A percentile compares a stretch with the other conserved stretches of the same genome.
These are phyloP conservation scores for Meganola albula DNA, from an alignment of 2,888 invertebrate species.

Conservation along the genomic window DNA sequence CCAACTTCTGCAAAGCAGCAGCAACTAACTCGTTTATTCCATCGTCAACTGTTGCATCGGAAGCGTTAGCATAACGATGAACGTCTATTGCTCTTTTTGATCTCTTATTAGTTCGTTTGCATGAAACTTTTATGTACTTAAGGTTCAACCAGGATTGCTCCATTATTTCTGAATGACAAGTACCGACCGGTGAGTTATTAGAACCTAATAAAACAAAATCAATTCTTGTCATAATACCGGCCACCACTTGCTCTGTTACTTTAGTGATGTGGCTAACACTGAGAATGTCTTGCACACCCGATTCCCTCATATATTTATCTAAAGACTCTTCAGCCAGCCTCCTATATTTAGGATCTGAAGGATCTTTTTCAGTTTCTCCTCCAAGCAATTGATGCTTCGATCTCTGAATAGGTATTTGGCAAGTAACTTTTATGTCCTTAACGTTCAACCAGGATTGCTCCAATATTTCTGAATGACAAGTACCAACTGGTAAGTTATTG, in stretches of 20 bases:
- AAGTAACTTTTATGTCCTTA: constrained; percentile 27
- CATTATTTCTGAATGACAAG: constrained; percentile 22
- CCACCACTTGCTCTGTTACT: constrained; percentile 27
- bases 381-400: constrained; percentile 8
- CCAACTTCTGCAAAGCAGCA: constrained; percentile 53
- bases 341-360: constrained; percentile 19
- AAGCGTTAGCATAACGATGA: constrained; percentile 3
- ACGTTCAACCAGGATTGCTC: constrained; percentile 24
- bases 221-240: constrained; percentile 22
- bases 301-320: constrained; percentile 23
- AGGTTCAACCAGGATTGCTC: constrained; percentile 18
- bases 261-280: constrained; percentile 17
- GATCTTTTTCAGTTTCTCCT: constrained; percentile 13
- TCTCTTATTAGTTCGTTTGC: constrained; percentile 10
- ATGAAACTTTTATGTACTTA: constrained; percentile 19
- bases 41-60: constrained; percentile 12
- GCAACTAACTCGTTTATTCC: constrained; percentile 45
- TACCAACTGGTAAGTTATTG: neutral
- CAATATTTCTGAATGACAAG: constrained; percentile 28
- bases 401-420: constrained; percentile 36
- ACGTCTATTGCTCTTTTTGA: neutral
- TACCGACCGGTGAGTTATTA: constrained; percentile 10
- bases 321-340: constrained; percentile 28
- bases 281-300: constrained; percentile 9
- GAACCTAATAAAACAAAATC: too few relatives aligned